These are phyloP conservation scores for Acrossocheilus wenchowensis DNA, from an alignment of 2,797 vertebrate species.

Conservation along the genomic window DNA sequence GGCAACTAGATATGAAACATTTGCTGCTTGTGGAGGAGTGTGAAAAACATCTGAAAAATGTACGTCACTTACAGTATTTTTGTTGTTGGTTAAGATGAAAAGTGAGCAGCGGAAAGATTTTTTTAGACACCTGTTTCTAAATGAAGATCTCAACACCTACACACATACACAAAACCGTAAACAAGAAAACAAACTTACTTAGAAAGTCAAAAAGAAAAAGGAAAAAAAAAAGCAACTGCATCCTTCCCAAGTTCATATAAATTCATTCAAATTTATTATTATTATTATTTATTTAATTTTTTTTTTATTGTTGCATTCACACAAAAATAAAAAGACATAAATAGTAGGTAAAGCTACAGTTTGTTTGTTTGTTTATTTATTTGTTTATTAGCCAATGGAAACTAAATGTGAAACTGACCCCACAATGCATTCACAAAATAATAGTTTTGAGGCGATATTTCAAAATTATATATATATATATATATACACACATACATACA, in stretches of 20 bases:
- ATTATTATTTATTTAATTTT: not conserved
- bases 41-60: slow-evolving; percentile 14
- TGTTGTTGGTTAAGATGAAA: not conserved
- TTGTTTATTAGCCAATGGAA: too few relatives aligned
- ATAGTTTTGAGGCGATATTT: too few relatives aligned
- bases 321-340: not conserved
- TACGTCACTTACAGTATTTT: not conserved
- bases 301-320: not conserved
- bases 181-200: slow-evolving; percentile 15
- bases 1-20: not conserved
- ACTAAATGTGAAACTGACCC: too few relatives aligned
- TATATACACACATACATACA: not conserved
- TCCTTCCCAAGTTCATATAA: not conserved
- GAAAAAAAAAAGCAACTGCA: not conserved
- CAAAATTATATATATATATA: too few relatives aligned
- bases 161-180: not conserved
- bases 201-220: not conserved
- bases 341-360: too few relatives aligned
- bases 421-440: too few relatives aligned
- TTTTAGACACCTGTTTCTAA: slow-evolving; percentile 30
- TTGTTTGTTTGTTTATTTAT: not conserved
- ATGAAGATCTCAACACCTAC: slow-evolving; percentile 19
- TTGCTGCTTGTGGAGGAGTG: not conserved
- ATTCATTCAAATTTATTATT: too few relatives aligned
- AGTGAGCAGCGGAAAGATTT: slow-evolving; percentile 11